Evolutionary conservation across 2,797 vertebrate species (phyloP).

Genomic region (Psittacula echo): DNA sequence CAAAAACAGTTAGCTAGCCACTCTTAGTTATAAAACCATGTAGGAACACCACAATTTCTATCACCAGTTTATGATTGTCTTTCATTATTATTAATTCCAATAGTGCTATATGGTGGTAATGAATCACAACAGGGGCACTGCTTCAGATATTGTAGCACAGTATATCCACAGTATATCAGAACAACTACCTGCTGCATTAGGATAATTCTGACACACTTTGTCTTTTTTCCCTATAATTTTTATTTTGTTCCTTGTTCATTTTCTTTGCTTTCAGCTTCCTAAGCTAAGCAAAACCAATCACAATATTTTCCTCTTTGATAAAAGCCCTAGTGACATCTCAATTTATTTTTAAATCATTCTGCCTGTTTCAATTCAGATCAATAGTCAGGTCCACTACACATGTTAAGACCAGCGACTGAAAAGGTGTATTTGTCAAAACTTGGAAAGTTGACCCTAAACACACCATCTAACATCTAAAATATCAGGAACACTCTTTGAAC

Average conservation of each 20-base stretch:
- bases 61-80: constrained; percentile 35
- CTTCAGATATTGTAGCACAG: constrained; percentile 4
- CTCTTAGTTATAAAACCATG: constrained; percentile 33
- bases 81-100: constrained; percentile 46
- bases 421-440: not conserved
- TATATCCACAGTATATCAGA: constrained; percentile 18
- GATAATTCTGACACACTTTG: not conserved
- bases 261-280: constrained; percentile 38
- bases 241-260: not conserved
- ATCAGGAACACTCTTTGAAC: not conserved
- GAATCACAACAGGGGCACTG: constrained; percentile 36
- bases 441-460: not conserved
- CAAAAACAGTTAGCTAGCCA: constrained; percentile 50
- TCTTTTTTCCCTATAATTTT: not conserved
- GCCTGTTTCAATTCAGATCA: constrained; percentile 26
- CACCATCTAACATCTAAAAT: not conserved
- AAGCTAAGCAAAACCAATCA: not conserved
- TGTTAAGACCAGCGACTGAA: not conserved
- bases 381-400: not conserved
- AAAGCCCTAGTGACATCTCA: not conserved
- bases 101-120: not conserved
- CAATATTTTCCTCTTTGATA: constrained; percentile 46
- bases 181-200: constrained; percentile 46
- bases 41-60: constrained; percentile 33
- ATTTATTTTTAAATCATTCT: constrained; percentile 32